Base-by-base conservation (phyloP, 2,113 vertebrate genomes). In the Vimba vimba region DNA sequence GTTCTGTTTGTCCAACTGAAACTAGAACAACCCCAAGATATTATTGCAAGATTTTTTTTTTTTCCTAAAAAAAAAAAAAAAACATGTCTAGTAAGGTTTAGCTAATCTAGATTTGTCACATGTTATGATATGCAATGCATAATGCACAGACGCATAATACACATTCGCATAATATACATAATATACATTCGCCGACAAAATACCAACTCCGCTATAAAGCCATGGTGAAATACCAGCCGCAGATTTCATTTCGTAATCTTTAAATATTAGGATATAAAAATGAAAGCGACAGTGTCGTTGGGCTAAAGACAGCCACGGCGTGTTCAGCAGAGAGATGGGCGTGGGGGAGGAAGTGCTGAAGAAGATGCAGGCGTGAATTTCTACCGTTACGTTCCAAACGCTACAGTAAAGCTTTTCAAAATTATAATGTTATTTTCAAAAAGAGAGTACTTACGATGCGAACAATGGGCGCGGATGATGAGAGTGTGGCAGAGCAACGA, bases 301-400 rank as follows among this genome's bases (percentile, higher is more conserved):
- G 25, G 45, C 60, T 81, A 15, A 71, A 86, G 68, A 9, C 85
- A 75, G 27, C 27, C 47, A 15, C 15, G 30, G 59, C 45, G 27
- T 68, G 64, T 27, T 15, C 25, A 15, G 52, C 39, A 43, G 45
- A 76, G 45, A 76, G 66, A 86, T 84, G 81, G 87, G 87, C 85
- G 87, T 84, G 81, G 81, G 69, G 81, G 81, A 85, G 79, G 33
- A 89, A 78, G 25, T 83, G 43, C 62, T 66, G 69, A 47, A 82
- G n/a, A 82, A 84, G 45, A 85, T 71, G 25, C 87, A 57, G 71
- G 68, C 64, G 47, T 47, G 64, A 62, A 43, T 57, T 60, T 60
- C 27, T 57, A 73, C 23, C 68, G 55, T 43, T 62, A 62, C 33
- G 33, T 4, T 47, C 13, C 55, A 43, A 30, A 57, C 13, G n/a